phyloP scores from a whole-genome alignment of 2,113 vertebrate genomes.

The Carettochelys insculpta region DNA sequence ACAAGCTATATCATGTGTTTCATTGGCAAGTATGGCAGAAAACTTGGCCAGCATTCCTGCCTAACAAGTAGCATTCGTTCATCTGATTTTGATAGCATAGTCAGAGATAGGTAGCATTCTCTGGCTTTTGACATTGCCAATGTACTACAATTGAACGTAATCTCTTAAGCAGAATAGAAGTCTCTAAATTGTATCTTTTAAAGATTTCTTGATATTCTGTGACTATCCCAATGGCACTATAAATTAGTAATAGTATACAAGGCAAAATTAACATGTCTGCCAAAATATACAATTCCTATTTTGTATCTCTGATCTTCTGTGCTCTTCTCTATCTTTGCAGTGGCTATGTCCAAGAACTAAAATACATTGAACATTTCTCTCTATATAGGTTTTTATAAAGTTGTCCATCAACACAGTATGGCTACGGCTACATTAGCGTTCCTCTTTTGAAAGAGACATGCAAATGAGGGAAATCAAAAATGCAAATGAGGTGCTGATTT shows the following conservation, averaged over 20 bases:
- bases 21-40: constrained; percentile 44
- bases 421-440: too few relatives aligned
- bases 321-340: neutral
- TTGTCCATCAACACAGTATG: neutral
- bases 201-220: constrained; percentile 11
- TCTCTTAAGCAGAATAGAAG: constrained; percentile 27
- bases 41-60: constrained; percentile 23
- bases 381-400: neutral
- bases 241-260: constrained; percentile 10
- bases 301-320: neutral
- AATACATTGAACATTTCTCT: neutral
- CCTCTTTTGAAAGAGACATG: too few relatives aligned
- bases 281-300: neutral
- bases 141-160: constrained; percentile 11
- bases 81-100: neutral
- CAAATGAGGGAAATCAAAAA: too few relatives aligned
- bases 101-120: neutral
- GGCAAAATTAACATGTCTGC: neutral
- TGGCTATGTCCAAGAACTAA: neutral
- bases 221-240: constrained; percentile 1
- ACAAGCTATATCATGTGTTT: constrained; percentile 37
- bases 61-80: constrained; percentile 23
- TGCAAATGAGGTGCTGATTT: too few relatives aligned
- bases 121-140: constrained; percentile 19
- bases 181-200: neutral